Evolutionary conservation across 2,888 invertebrate species (phyloP), one percentile per base, ranked within the genome.

Genomic region (Macaria notata): DNA sequence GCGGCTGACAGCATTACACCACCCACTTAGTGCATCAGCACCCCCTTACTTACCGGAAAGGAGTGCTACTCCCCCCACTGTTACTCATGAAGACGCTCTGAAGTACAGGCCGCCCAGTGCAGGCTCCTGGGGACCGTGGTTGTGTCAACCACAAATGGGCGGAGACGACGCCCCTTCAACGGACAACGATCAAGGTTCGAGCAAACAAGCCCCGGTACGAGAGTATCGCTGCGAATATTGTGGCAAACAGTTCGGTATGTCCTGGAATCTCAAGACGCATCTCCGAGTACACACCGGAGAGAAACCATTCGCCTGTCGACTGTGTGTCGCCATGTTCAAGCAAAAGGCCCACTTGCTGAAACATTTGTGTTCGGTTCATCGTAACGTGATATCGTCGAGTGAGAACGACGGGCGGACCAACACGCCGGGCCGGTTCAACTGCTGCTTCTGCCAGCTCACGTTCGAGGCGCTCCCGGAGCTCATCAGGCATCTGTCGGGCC

Each of bases 241-340:
- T 82, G 96, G 96, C 56, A 97, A 97, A 86, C 97, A 97, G 84
- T 97, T 97, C 74, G 97, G 97, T 60, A 97, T 97, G 97, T 96
- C 96, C 59, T 97, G 97, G 97, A 97, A 97, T 92, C 92, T 97
- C 75, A 97, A 97, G 84, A 97, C 97, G 62, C 97, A 97, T 86
- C 92, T 97, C 56, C 93, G 97, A 77, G 97, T 97, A 30, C 97
- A 97, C 76, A 97, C 97, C 0, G 97, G 97, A 59, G 97, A 97
- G 72, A 97, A 97, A 80, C 97, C 97, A 0, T 97, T 97, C 78
- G 97, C 97, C 68, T 97, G 97, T 92, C 93, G 97, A 71, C 93
- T 97, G 47, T 97, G 97, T 78, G 96, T 97, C 59, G 97, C 97
- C 55, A 97, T 97, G 97, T 97, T 97, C 84, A 97, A 97, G 86